A percentile compares a stretch with the other conserved stretches of the same genome.
These are phyloP conservation scores for Pardosa pseudoannulata DNA, from an alignment of 2,888 invertebrate species.

Conservation along the genomic window DNA sequence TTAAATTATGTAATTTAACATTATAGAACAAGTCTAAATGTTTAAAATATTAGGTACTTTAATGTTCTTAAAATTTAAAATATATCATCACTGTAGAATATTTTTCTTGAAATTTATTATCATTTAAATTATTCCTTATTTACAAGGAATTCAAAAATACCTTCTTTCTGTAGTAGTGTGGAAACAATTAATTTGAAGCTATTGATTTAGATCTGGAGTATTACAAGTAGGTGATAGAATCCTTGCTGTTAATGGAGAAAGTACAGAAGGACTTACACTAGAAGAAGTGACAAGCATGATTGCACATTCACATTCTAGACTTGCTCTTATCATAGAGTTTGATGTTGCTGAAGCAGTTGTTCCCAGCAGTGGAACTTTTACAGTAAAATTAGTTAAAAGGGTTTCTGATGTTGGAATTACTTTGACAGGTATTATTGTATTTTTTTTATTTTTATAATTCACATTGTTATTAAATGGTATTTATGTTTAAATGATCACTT, in stretches of 20 bases:
- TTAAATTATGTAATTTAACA: too few relatives aligned
- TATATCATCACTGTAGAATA: too few relatives aligned
- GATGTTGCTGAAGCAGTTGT: slow-evolving; percentile 94
- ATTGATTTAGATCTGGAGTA: slow-evolving; percentile 74
- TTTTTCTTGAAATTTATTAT: too few relatives aligned
- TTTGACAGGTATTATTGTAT: slow-evolving; percentile 83
- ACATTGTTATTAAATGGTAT: not conserved
- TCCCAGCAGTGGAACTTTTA: slow-evolving; percentile 92
- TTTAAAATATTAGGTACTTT: not conserved
- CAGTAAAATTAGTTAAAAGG: slow-evolving; percentile 87
- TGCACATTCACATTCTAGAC: slow-evolving; percentile 79
- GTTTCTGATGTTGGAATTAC: slow-evolving; percentile 89
- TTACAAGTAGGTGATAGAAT: slow-evolving; percentile 86
- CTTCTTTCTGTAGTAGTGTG: too few relatives aligned
- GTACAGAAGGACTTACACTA: slow-evolving; percentile 78
- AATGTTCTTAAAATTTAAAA: too few relatives aligned
- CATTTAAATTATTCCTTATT: too few relatives aligned
- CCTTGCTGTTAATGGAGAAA: slow-evolving; percentile 88
- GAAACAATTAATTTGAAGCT: too few relatives aligned
- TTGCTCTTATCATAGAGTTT: slow-evolving; percentile 90
- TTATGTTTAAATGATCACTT: not conserved
- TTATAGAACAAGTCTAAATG: too few relatives aligned
- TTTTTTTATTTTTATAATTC: not conserved
- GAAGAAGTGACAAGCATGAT: slow-evolving; percentile 78
- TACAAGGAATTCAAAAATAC: too few relatives aligned